Evolutionary conservation across 2,797 vertebrate species (phyloP), one percentile per base, ranked within the genome.

Genomic region (Neosilurus mollespiculum): DNA sequence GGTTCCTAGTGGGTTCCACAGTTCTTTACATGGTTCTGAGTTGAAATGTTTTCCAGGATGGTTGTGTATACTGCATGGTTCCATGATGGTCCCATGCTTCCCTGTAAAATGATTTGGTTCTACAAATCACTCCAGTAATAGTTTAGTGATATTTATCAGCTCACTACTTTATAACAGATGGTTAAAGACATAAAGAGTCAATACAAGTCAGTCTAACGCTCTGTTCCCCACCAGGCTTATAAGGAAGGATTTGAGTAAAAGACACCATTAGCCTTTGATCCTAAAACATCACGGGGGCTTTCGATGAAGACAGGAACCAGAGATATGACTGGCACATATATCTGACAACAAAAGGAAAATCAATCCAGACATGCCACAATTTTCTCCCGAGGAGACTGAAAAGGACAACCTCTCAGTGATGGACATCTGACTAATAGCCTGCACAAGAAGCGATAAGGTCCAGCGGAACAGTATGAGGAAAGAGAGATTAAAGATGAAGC

Each of bases 401-500:
- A 61, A 61, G 56, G 58, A 10, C 30, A 61, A 14, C 56, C 56
- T 18, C 53, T 76, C 53, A 54, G 15, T 81, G 53, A 81, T 61
- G 34, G 66, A 76, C 83, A 84, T 81, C 78, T 84, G 83, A 72
- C 78, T 81, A 84, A 80, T 67, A 58, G 53, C 10, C 83, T 72
- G 26, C 18, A 4, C 14, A 53, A 34, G 54, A 58, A 56, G 53
- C 2, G 72, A 65, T 34, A 22, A 66, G 30, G 62, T 56, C 62
- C 9, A 49, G 18, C 1, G 11, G 22, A n/a, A 49, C n/a, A 49
- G 12, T 54, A 43, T 20, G 9, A 18, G 9, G 53, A 56, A 54
- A 20, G n/a, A 73, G 30, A 37, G 34, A 43, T 43, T 16, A n/a
- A 77, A 61, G 72, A 14, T 75, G 53, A 58, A 37, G 56, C 34